Evolutionary conservation across 2,797 vertebrate species (phyloP).

Genomic region (Siniperca undulata): DNA sequence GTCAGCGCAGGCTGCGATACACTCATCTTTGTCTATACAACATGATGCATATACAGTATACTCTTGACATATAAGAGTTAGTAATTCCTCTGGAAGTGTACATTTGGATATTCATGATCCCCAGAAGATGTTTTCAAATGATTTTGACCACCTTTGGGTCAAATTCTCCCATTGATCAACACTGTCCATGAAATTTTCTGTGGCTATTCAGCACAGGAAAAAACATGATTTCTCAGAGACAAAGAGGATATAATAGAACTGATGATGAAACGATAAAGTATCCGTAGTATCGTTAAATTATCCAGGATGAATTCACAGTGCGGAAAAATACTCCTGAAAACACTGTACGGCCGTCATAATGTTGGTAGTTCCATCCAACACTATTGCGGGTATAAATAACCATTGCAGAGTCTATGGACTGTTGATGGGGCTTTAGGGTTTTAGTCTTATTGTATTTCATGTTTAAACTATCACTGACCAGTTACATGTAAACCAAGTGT

Average conservation of each 20-base stretch:
- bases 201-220: background rate
- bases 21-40: constrained; percentile 22
- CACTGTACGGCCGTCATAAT: background rate
- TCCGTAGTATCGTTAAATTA: background rate
- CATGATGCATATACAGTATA: background rate
- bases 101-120: no score
- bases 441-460: background rate
- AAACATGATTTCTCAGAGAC: background rate
- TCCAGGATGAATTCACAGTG: no score
- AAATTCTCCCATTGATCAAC: no score
- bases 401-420: background rate
- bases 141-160: no score
- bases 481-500: background rate
- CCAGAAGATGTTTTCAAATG: no score
- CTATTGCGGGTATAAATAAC: background rate
- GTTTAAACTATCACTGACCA: background rate
- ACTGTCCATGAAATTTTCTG: no score
- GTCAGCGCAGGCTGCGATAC: background rate
- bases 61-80: no score
- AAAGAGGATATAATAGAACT: background rate
- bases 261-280: background rate
- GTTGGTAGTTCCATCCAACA: background rate
- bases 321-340: background rate
- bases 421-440: background rate
- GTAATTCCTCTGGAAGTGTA: no score